A percentile compares a stretch with the other conserved stretches of the same genome.
These are phyloP conservation scores for Aphyosemion australe DNA, from an alignment of 2,113 vertebrate genomes.

Conservation along the genomic window DNA sequence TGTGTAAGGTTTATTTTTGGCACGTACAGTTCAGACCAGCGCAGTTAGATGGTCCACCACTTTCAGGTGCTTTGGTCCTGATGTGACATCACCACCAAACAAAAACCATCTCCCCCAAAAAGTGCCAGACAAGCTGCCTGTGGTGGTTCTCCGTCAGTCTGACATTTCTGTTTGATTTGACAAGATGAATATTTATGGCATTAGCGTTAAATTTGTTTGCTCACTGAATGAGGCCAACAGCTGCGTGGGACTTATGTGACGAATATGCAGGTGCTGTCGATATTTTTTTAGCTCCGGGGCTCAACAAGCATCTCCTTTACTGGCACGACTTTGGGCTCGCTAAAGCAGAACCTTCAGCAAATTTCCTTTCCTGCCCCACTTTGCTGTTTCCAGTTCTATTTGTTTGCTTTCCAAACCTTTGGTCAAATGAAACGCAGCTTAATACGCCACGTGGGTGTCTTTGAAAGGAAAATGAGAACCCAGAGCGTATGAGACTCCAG, in stretches of 20 bases:
- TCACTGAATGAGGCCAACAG: slow-evolving; percentile 37
- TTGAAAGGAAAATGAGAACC: slow-evolving; percentile 59
- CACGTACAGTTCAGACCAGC: slow-evolving; percentile 60
- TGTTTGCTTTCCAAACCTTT: slow-evolving; percentile 40
- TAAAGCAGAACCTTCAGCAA: slow-evolving; percentile 33
- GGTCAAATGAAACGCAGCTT: slow-evolving; percentile 62
- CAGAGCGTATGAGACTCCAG: slow-evolving; percentile 30
- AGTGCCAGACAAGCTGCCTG: slow-evolving; percentile 15
- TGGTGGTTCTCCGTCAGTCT: slow-evolving; percentile 20
- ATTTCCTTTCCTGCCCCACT: background rate
- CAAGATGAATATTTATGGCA: slow-evolving; percentile 17
- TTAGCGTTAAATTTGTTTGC: slow-evolving; percentile 19
- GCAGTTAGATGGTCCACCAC: slow-evolving; percentile 45
- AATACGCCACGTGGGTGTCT: slow-evolving; percentile 63
- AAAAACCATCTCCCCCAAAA: slow-evolving; percentile 23
- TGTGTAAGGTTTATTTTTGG: slow-evolving; percentile 75
- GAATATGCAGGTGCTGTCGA: slow-evolving; percentile 48
- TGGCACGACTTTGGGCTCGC: slow-evolving; percentile 35
- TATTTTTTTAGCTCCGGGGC: slow-evolving; percentile 18
- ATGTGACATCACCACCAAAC: slow-evolving; percentile 48
- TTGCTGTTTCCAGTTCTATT: slow-evolving; percentile 7
- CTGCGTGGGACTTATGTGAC: slow-evolving; percentile 35
- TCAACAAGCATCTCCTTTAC: slow-evolving; percentile 25
- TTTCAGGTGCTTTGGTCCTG: slow-evolving; percentile 31
- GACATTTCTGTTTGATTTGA: slow-evolving; percentile 32